Percentiles rank a stretch among this genome's conserved stretches.
Evolutionary conservation across 2,888 invertebrate genomes (phyloP).

Genomic region (Diachrysia chrysitis): DNA sequence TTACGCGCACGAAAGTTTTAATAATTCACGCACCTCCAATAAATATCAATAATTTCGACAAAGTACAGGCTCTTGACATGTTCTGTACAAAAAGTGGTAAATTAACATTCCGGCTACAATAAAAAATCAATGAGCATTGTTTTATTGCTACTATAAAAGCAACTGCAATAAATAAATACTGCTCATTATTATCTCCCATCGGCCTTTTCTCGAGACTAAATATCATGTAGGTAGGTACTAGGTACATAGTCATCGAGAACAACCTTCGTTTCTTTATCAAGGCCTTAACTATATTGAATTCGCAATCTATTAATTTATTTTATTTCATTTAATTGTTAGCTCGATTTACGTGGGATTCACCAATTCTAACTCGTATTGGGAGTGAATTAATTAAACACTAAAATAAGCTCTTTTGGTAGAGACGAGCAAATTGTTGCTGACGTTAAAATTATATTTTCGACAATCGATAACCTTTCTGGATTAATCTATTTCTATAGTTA

Average conservation of each 20-base stretch:
- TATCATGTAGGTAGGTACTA: constrained; percentile 20
- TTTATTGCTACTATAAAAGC: background rate
- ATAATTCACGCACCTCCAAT: constrained; percentile 43
- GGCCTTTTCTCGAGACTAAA: constrained; percentile 3
- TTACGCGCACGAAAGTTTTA: constrained; percentile 31
- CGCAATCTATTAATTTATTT: constrained; percentile 24
- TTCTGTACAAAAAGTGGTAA: constrained; percentile 36
- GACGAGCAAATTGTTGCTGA: no score
- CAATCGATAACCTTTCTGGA: no score
- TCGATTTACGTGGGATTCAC: background rate
- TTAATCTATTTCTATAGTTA: background rate
- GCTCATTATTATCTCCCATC: constrained; percentile 8
- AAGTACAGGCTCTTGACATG: constrained; percentile 31
- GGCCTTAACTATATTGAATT: constrained; percentile 13
- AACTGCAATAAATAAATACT: constrained; percentile 5
- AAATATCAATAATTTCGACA: constrained; percentile 47
- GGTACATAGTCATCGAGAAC: constrained; percentile 20
- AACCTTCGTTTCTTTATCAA: constrained; percentile 26
- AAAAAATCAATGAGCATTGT: constrained; percentile 1
- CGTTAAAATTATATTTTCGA: no score
- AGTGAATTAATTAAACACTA: no score
- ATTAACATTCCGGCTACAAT: constrained; percentile 33
- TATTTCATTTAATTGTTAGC: background rate
- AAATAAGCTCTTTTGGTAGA: no score
- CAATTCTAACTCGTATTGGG: no score